A percentile compares a stretch with the other conserved stretches of the same genome.
These are phyloP conservation scores for Hemistola chrysoprasaria DNA, from an alignment of 2,888 invertebrate species.

Conservation along the genomic window DNA sequence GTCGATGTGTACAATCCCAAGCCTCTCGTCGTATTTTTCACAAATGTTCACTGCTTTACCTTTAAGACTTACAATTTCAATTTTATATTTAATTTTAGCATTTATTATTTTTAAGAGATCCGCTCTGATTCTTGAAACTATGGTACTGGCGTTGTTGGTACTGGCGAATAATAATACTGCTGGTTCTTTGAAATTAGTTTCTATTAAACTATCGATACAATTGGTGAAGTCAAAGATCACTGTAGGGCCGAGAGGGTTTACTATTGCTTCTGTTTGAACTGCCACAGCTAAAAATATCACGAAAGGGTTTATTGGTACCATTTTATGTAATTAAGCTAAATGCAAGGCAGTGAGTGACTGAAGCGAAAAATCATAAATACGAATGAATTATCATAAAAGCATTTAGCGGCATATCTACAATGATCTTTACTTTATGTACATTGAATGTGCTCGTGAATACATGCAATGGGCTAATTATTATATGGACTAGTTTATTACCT, in stretches of 20 bases:
- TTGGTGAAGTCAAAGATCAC: slow-evolving; percentile 49
- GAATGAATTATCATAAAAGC: slow-evolving; percentile 17
- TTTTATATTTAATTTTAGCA: slow-evolving; percentile 36
- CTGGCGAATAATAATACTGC: slow-evolving; percentile 55
- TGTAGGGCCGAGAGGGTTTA: slow-evolving; percentile 54
- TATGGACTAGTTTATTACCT: no score
- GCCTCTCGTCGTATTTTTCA: slow-evolving; percentile 29
- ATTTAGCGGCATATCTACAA: slow-evolving; percentile 39
- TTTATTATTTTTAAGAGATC: slow-evolving; percentile 48
- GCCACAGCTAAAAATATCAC: slow-evolving; percentile 26
- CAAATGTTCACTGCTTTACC: slow-evolving; percentile 42
- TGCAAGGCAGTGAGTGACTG: slow-evolving; percentile 7
- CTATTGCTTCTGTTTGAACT: slow-evolving; percentile 24
- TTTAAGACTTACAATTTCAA: slow-evolving; percentile 46
- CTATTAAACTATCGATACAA: slow-evolving; percentile 50
- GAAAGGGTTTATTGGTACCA: slow-evolving; percentile 19
- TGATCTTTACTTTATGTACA: slow-evolving; percentile 37
- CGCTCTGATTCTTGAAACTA: slow-evolving; percentile 44
- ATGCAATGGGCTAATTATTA: slow-evolving; percentile 3
- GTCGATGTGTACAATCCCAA: slow-evolving; percentile 42
- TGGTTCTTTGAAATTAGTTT: slow-evolving; percentile 45
- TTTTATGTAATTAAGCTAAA: slow-evolving; percentile 9
- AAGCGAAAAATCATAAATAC: neutral
- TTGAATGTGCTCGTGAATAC: slow-evolving; percentile 13
- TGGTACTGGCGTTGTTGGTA: slow-evolving; percentile 42